Base-by-base conservation (phyloP, 1,140 invertebrate genomes). In the Brachionus calyciflorus region DNA sequence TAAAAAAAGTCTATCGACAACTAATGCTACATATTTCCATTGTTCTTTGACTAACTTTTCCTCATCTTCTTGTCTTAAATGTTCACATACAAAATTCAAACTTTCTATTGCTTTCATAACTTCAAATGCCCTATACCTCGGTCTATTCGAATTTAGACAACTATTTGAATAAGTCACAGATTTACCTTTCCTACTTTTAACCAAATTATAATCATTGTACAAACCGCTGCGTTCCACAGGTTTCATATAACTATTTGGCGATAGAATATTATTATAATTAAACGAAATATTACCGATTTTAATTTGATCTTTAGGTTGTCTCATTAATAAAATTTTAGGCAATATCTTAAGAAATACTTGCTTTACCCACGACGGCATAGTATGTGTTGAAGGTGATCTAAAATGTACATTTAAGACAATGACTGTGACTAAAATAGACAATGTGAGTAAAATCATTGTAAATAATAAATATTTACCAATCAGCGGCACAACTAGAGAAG, bases 351-450 rank as follows among this genome's bases (percentile, higher is more conserved):
- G 92, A 83, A 96, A 96, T 46, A 95, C 91, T 76, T 91, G 87
- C 76, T 92, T 90, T 14, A 95, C 92, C 93, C 93, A 96, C 0
- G 92, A 92, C 14, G 76, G 63, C 76, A 77, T 77, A 7, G 21
- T 48, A 81, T 91, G 90, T 7, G 90, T 91, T 40, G 89, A 86
- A 1, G 96, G 96, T 17, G 95, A 95, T 82, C 96, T 88, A 87
- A 98, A 99, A 83, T 99, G 98, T 91, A 94, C 95, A 84, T 99
- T 99, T 82, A 99, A 98, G 80, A 99, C 98, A 81, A 99, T 91
- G 24, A 99, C 96, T 0, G 97, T 99, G 5, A 98, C 92, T 76
- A 99, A 87, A 86, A 99, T 98, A 87, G 94, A 96, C 79, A 99
- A 92, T 26, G 97, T 98, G 85, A 99, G 99, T 93, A 99, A 97